Percentiles rank a stretch among this genome's conserved stretches.
Evolutionary conservation across 1,140 invertebrate species (phyloP).

Genomic region (Cylas formicarius): DNA sequence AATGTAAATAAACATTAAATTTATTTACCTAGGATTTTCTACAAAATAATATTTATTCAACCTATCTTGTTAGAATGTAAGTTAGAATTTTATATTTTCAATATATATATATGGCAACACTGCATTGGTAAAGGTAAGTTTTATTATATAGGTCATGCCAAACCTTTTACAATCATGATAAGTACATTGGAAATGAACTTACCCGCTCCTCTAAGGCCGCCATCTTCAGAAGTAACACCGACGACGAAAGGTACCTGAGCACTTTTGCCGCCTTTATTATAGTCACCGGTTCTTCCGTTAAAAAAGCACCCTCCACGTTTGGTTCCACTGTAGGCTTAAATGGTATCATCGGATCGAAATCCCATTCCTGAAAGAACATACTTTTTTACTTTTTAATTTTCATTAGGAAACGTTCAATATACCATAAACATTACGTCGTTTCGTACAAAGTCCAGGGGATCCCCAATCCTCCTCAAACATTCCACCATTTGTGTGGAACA

Average conservation of each 20-base stretch:
- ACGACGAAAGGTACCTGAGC: constrained; percentile 58
- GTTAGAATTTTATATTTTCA: too few species aligned
- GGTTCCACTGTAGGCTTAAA: constrained; percentile 66
- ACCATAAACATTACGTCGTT: constrained; percentile 58
- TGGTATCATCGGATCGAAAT: constrained; percentile 64
- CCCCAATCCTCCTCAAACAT: constrained; percentile 53
- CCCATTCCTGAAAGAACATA: constrained; percentile 50
- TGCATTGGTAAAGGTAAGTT: too few species aligned
- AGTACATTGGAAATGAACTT: too few species aligned
- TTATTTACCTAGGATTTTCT: too few species aligned
- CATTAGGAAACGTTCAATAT: constrained; percentile 14
- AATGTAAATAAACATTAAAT: too few species aligned
- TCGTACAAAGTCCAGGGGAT: constrained; percentile 52
- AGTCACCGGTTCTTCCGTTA: constrained; percentile 51
- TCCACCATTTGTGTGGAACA: constrained; percentile 47
- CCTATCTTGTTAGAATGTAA: too few species aligned
- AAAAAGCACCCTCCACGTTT: constrained; percentile 55
- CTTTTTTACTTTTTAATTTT: constrained; percentile 1
- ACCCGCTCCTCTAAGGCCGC: constrained; percentile 57
- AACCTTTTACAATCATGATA: too few species aligned
- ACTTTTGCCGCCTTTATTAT: constrained; percentile 44
- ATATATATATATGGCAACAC: too few species aligned
- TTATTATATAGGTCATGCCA: too few species aligned
- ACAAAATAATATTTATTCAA: too few species aligned
- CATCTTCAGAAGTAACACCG: constrained; percentile 60